Base-by-base conservation (phyloP, 2,888 invertebrate species). In the Leucophenga maculata region DNA sequence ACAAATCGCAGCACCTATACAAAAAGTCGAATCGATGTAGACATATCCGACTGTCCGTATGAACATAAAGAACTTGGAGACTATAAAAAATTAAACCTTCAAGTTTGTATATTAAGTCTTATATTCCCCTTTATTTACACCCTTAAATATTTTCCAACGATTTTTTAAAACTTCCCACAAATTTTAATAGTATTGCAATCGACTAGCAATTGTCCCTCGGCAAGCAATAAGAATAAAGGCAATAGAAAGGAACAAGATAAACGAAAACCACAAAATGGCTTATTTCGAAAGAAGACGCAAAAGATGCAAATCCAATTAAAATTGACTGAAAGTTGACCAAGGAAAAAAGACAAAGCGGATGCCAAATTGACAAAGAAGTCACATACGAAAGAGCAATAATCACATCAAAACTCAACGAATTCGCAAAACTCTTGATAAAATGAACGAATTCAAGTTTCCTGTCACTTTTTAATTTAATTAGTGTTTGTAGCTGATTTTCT, bases 401-500 rank as follows among this genome's bases (percentile, higher is more conserved):
- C 48, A 26, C 62, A 48, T 22, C 14, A 18, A 22, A 18, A 14
- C 31, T 57, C 14, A n/a, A 57, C 31, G 57, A 57, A 22, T 54
- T 22, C 8, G 31, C 31, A 31, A 57, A n/a, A 18, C 6, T 16
- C 16, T 18, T 18, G 20, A 39, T 39, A 11, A 39, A 39, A 26
- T 2, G 9, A 16, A 13, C 8, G 11, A 60, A 18, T n/a, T 22
- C 62, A 48, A 48, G 62, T 48, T 22, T 64, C 6, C 20, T 48
- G 46, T 48, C 52, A 64, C 50, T 62, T 64, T 64, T 67, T 65
- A 52, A 71, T 72, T 72, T 72, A 68, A 64, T 69, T 73, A 57
- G 65, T 79, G 80, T 75, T 71, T 65, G 59, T 44, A 70, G 69
- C 71, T 68, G 50, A 48, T 20, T 20, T 11, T 50, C 13, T 50